Conservation (phyloP, 2,888 invertebrate genomes). For the Synergus laeviventris region DNA sequence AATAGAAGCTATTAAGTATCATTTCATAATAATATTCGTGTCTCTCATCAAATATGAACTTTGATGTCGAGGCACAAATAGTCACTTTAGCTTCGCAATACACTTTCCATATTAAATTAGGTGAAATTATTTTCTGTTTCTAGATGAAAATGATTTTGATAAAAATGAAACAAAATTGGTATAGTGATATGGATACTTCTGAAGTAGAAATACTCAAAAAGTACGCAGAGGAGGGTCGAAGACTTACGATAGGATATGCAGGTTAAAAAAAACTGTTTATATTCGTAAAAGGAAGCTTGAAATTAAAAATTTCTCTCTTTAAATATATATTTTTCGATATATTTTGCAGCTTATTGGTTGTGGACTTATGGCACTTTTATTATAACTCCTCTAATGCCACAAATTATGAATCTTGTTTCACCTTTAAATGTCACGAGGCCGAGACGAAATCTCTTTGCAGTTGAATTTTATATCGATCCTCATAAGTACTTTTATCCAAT, state of each 20-base stretch:
- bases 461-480: not conserved
- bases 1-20: not conserved
- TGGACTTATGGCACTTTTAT: slow-evolving; percentile 10
- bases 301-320: not conserved
- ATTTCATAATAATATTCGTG: not conserved
- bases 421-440: not conserved
- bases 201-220: not conserved
- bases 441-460: not conserved
- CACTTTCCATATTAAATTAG: not conserved
- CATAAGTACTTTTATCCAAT: not conserved
- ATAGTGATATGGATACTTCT: not conserved
- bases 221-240: not conserved
- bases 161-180: not conserved
- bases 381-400: not conserved
- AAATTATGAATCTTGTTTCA: not conserved
- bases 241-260: not conserved
- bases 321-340: not conserved
- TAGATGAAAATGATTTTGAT: not conserved
- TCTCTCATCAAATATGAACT: not conserved
- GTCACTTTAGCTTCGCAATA: not conserved
- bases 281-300: not conserved
- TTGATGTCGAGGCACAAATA: not conserved
- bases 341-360: not conserved
- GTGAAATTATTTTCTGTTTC: not conserved
- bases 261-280: not conserved